Base-by-base conservation (phyloP, 2,113 vertebrate species). In the Callospermophilus lateralis region DNA sequence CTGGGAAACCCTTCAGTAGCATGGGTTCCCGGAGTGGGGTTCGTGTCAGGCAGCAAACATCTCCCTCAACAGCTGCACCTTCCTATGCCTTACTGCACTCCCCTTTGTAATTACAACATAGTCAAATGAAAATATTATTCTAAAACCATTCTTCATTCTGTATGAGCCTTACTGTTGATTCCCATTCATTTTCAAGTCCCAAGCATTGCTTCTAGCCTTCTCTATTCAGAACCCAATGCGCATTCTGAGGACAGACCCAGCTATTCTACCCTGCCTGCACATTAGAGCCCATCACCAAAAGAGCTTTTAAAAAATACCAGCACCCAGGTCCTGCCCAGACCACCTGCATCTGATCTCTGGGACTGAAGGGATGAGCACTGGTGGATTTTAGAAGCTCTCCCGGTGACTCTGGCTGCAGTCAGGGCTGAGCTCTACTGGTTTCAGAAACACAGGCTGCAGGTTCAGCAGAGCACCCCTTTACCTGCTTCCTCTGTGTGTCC, bases 161-260 rank as follows among this genome's bases (percentile, higher is more conserved):
- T 13, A 9, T 78, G 73, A 76, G 34, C 9, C n/a, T 81, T 32
- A 34, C 32, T 78, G 4, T 53, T 48, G n/a, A 39, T 74, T 78
- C 70, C 37, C 13, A 9, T 96, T 92, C 74, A 37, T 87, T 91
- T 89, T 61, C 48, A 39, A 24, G 16, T 32, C 45, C 22, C 39
- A 30, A 30, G 19, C 34, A 58, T 78, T 63, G 48, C 4, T 32
- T 13, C 63, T 72, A 17, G 3, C n/a, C 24, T 74, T 70, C n/a
- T 32, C 94, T 81, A 16, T 39, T 48, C 30, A 61, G 93, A 95
- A 61, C 8, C 39, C n/a, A 85, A 30, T 24, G 28, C 2, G 0
- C 0, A 1, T 28, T 86, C 72, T 53, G 32, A 80, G 30, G n/a
- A 61, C 61, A 81, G 48, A 83, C 34, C 19, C 10, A 73, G n/a